A percentile compares a stretch with the other conserved stretches of the same genome.
These are phyloP conservation scores for Halocynthia aurantium DNA, from an alignment of 23 tunicate genomes.

Conservation along the genomic window DNA sequence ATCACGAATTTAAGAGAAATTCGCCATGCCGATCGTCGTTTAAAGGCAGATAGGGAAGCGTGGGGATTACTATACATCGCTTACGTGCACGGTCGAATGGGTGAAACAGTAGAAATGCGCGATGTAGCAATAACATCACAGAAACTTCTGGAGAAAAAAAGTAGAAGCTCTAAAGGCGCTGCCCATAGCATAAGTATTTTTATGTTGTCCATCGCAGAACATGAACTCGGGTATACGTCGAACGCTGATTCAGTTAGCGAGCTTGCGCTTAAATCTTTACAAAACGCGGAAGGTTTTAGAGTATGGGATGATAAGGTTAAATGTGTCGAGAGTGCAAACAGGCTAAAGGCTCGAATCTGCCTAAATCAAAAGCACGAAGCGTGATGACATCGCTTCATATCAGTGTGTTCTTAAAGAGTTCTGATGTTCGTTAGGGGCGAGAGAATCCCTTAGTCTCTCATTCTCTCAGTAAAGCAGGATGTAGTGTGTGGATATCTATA, in stretches of 20 bases:
- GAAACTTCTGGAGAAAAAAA: constrained; percentile 1
- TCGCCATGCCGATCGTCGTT: constrained; percentile 6
- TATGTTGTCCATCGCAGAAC: not conserved
- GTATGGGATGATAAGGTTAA: constrained; percentile 16
- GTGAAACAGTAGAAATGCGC: constrained; percentile 9
- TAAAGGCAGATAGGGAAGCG: constrained; percentile 15
- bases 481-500: no score
- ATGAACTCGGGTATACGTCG: not conserved
- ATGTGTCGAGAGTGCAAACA: not conserved
- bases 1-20: constrained; percentile 20
- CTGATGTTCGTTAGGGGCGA: no score
- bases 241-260: not conserved
- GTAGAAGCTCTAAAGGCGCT: not conserved
- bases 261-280: constrained; percentile 5
- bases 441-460: no score
- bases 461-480: no score
- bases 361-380: no score
- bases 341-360: no score
- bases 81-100: constrained; percentile 4
- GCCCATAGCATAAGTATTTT: not conserved
- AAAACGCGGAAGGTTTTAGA: not conserved
- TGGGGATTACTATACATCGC: constrained; percentile 27
- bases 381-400: no score
- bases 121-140: not conserved
- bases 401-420: no score